Conservation (phyloP, 2,888 invertebrate genomes). For the Lycocerus yunnanus region DNA sequence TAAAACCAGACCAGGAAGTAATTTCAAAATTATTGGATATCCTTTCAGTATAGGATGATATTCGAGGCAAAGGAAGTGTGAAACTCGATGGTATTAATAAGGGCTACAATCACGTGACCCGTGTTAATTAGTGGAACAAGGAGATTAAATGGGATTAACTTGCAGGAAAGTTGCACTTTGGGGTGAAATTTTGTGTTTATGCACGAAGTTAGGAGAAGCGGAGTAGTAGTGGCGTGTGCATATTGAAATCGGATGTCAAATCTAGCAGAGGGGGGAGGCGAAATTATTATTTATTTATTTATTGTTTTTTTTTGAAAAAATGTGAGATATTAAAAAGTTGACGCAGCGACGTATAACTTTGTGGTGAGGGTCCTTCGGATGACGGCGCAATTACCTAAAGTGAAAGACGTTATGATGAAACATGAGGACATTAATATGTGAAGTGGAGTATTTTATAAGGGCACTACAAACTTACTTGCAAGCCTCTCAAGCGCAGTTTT, state of each 20-base stretch:
- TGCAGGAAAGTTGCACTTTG: conserved; percentile 4
- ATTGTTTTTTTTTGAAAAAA: too few species aligned
- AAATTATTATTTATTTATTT: too few species aligned
- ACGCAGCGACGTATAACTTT: conserved; percentile 7
- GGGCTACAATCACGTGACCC: conserved; percentile 12
- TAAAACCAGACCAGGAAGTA: neutral
- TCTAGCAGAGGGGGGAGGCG: too few species aligned
- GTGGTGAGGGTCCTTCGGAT: conserved; percentile 23
- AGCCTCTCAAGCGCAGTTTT: conserved; percentile 20
- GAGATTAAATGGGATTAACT: conserved; percentile 15
- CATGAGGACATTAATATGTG: conserved; percentile 24
- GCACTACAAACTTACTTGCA: conserved; percentile 17
- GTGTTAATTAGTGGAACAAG: conserved; percentile 19
- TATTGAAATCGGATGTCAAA: conserved; percentile 24
- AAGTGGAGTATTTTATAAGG: conserved; percentile 11
- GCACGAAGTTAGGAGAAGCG: neutral
- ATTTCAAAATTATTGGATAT: neutral
- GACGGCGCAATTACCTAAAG: conserved; percentile 27
- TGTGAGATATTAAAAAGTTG: neutral
- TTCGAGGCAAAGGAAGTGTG: neutral
- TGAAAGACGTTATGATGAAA: conserved; percentile 17
- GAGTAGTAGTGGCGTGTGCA: conserved; percentile 8
- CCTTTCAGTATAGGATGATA: neutral
- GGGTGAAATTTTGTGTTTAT: neutral
- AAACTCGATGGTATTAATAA: neutral